Base-by-base conservation (phyloP, 1,140 invertebrate genomes). In the Zophobas atratus region DNA sequence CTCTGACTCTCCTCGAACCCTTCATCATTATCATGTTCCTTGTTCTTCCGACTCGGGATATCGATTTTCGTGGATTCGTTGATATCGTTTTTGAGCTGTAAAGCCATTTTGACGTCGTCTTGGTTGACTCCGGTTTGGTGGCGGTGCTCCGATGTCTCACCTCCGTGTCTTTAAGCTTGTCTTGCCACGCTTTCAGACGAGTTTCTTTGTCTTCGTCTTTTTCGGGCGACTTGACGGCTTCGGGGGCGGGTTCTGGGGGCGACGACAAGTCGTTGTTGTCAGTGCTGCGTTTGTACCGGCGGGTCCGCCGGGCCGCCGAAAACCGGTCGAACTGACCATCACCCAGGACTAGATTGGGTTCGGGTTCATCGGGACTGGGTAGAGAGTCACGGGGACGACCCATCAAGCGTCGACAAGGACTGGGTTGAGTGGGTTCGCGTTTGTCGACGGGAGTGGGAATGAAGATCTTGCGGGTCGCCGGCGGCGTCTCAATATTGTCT, bases 1-100 rank as follows among this genome's bases (percentile, higher is more conserved):
- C 92, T 95, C 79, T 96, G 94, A 0, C 94, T 95, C 87, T 96
- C 95, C 85, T 97, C 95, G 83, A 97, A 97, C 4, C 95, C 95
- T 88, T 97, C 95, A 84, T 97, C 95, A 80, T 95, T 93, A 83
- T 87, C 87, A 46, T 83, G 80, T 67, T 84, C 81, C 73, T 80
- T 82, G 60, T 33, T 77, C 78, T 81, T 70, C 1, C 81, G 77
- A 34, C 39, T 76, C 38, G 80, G 81, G 63, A 81, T 81, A 74
- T 82, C 87, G 74, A 88, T 60, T 55, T 55, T 55, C n/a, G 48
- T 51, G 71, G n/a, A 51, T 74, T 72, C 56, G 36, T 71, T 51
- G 71, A 6, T 41, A 70, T 72, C 56, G 36, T 71, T 70, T 48
- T 63, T 77, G 20, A 78, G 89, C 70, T 90, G 84, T 70, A 92